Evolutionary conservation across 2,888 invertebrate genomes (phyloP), one percentile per base, ranked within the genome.

Genomic region (Harpagoxenus sublaevis): DNA sequence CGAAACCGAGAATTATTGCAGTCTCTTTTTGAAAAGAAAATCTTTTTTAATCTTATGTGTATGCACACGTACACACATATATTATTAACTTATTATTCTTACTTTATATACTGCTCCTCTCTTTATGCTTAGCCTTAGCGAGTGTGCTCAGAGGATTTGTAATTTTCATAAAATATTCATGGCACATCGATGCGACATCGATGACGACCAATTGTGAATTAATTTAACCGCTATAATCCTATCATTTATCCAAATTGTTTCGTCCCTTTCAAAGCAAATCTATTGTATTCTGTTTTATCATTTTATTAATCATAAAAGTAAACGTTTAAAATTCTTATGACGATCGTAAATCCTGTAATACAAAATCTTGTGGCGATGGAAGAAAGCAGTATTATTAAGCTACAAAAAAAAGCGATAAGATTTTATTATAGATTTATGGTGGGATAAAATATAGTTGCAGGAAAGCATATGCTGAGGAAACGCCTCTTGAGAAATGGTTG

Each of bases 131-230:
- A 31, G 12, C 1, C 8, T 2, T 42, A 10, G 6, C 12, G 6
- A 35, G 0, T 15, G 0, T 15, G n/a, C 55, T 10, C 31, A n/a
- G 35, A 66, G 78, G 55, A 66, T 45, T 51, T 39, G 48, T 81
- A 48, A 81, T 81, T 62, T 81, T 75, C 81, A 81, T 81, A 75
- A 75, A 62, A 75, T 62, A 81, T 81, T 75, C 51, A 81, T n/a
- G 39, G 23, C 62, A 48, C 39, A 39, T 62, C 35, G 28, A 35
- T 60, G 10, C 63, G 28, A 28, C 51, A 51, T 53, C 48, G 81
- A 60, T 74, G 48, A 66, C 23, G 78, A 31, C 35, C 48, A 39
- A 75, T 81, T 28, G 62, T 51, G 51, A 75, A 81, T 62, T 62
- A 81, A 74, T 81, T 73, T 28, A 48, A 39, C n/a, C 42, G 62